Percentiles rank a stretch among this genome's conserved stretches.
phyloP scores from a whole-genome alignment of 2,797 vertebrate species.

The Artibeus lituratus region DNA sequence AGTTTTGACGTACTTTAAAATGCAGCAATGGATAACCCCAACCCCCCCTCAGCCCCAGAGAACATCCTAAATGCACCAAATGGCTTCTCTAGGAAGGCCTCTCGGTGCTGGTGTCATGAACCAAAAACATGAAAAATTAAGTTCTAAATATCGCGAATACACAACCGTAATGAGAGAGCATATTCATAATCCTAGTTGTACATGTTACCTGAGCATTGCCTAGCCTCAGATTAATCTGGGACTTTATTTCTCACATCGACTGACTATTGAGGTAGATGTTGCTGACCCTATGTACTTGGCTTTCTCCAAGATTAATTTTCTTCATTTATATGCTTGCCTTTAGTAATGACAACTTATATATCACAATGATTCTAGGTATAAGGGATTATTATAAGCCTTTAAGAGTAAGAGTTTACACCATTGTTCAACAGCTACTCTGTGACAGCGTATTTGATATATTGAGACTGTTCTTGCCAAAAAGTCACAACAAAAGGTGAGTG shows the following conservation, averaged over 20 bases:
- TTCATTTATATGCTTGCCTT: constrained; percentile 51
- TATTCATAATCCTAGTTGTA: neutral
- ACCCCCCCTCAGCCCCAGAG: accelerated
- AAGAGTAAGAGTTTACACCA: neutral
- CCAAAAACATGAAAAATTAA: neutral
- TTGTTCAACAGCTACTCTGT: constrained; percentile 14
- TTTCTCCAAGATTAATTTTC: constrained; percentile 54
- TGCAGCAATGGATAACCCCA: neutral
- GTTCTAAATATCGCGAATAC: neutral
- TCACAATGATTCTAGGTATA: neutral
- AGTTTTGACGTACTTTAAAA: neutral
- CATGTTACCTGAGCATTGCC: neutral
- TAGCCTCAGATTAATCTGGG: neutral
- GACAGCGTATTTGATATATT: constrained; percentile 15
- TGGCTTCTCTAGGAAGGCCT: neutral
- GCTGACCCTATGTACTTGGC: neutral
- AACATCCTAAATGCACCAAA: neutral
- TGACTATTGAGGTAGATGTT: neutral
- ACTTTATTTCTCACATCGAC: neutral
- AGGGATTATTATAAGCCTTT: constrained; percentile 25
- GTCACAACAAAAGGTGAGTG: neutral
- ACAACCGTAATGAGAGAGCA: neutral
- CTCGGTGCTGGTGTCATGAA: neutral
- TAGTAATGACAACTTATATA: constrained; percentile 30
- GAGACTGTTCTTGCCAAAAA: neutral